Percentiles rank a stretch among this genome's conserved stretches.
phyloP scores from a whole-genome alignment of 2,113 vertebrate species.

The Salvelinus sp. region DNA sequence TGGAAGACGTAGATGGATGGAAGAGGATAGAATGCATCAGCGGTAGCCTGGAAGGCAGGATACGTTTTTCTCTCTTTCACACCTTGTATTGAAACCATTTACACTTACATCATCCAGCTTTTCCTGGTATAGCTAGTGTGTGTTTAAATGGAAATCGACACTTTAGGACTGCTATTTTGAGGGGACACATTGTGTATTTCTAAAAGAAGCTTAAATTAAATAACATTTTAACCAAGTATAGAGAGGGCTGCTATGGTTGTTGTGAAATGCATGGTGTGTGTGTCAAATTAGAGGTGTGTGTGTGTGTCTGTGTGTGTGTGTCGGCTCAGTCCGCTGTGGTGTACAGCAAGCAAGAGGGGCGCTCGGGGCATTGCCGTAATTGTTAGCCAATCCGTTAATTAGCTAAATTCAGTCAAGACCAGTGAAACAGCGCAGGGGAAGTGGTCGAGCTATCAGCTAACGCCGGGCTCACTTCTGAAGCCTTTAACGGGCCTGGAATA shows the following conservation, averaged over 20 bases:
- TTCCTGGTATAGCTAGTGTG: neutral
- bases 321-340: neutral
- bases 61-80: neutral
- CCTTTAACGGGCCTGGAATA: constrained; percentile 45
- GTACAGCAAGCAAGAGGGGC: neutral
- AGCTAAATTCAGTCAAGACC: constrained; percentile 60
- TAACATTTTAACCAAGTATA: neutral
- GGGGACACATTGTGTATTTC: neutral
- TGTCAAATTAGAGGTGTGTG: neutral
- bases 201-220: neutral
- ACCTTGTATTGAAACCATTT: constrained; percentile 24
- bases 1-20: constrained; percentile 40
- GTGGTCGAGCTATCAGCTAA: constrained; percentile 53
- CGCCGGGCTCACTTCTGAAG: constrained; percentile 46
- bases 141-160: constrained; percentile 13
- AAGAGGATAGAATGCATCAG: neutral
- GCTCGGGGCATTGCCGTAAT: constrained; percentile 57
- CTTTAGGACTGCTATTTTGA: neutral
- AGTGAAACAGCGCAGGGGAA: constrained; percentile 38
- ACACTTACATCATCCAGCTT: constrained; percentile 17
- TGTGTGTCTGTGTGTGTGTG: neutral
- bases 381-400: constrained; percentile 65
- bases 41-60: neutral
- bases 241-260: neutral
- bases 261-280: neutral